phyloP scores from a whole-genome alignment of 2,888 invertebrate species.

The Pandemis heparana region DNA sequence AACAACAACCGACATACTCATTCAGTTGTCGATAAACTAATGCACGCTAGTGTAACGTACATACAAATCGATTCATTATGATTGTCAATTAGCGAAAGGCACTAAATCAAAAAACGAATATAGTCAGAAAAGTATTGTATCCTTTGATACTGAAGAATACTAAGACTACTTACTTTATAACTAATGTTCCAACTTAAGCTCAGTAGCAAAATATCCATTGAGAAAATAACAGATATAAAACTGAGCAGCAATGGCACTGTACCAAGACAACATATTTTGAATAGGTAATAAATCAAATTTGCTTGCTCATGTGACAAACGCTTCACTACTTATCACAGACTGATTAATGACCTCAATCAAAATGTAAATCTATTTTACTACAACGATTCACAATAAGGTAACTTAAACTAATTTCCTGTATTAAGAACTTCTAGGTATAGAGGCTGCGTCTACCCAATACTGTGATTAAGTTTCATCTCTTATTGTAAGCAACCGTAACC shows the following conservation, averaged over 20 bases:
- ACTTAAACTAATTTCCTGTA: slow-evolving; percentile 29
- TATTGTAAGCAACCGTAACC: neutral
- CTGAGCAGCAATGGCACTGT: neutral
- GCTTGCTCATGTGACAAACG: slow-evolving; percentile 29
- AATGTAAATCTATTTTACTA: neutral
- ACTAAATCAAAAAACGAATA: slow-evolving; percentile 44
- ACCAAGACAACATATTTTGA: neutral
- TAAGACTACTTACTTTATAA: neutral
- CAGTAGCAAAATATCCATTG: neutral
- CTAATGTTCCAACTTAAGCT: neutral
- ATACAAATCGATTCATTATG: slow-evolving; percentile 62
- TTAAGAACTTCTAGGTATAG: neutral
- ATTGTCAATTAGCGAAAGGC: slow-evolving; percentile 54
- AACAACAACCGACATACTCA: slow-evolving; percentile 57
- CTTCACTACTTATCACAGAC: slow-evolving; percentile 39
- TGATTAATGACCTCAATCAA: slow-evolving; percentile 18
- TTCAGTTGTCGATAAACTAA: slow-evolving; percentile 13
- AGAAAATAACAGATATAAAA: neutral
- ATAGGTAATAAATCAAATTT: neutral
- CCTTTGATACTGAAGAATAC: neutral
- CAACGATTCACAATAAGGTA: slow-evolving; percentile 2
- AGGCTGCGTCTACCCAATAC: slow-evolving; percentile 8
- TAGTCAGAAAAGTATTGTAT: neutral
- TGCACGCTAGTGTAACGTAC: slow-evolving; percentile 36
- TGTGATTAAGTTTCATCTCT: neutral